Evolutionary conservation across 2,113 vertebrate genomes (phyloP).

Genomic region (Taxidea taxus): DNA sequence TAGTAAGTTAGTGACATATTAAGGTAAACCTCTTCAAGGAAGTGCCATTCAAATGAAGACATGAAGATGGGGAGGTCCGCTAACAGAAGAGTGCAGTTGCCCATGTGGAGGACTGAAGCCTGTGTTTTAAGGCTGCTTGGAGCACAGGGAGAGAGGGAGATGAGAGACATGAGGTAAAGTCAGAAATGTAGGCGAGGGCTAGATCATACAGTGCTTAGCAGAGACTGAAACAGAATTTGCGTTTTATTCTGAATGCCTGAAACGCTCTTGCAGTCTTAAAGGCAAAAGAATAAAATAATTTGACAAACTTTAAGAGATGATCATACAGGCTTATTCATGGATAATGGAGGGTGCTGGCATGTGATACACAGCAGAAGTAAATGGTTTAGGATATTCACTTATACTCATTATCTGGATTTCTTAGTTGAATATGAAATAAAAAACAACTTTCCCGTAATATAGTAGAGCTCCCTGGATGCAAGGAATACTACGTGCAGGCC

Average conservation of each 20-base stretch:
- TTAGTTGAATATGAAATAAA: neutral
- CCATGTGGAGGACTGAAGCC: neutral
- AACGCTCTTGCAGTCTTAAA: neutral
- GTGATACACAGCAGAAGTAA: neutral
- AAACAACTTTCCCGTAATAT: neutral
- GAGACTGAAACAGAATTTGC: neutral
- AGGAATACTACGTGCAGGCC: neutral
- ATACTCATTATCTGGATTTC: neutral
- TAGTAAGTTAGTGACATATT: neutral
- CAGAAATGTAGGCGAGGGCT: neutral
- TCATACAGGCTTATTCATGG: neutral
- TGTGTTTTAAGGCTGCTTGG: neutral
- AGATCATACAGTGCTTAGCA: neutral
- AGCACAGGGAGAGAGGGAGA: neutral
- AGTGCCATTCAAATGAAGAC: neutral
- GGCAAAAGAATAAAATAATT: neutral
- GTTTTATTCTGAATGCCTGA: neutral
- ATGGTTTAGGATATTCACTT: neutral
- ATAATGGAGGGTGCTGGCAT: too few species aligned
- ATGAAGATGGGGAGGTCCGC: neutral
- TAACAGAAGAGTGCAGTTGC: neutral
- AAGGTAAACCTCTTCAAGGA: neutral
- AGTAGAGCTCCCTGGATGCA: neutral
- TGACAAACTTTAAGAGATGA: neutral
- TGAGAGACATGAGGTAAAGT: neutral